Percentiles rank a stretch among this genome's conserved stretches.
Conservation (phyloP, 2,113 vertebrate genomes). For the Sceloporus tristichus region DNA sequence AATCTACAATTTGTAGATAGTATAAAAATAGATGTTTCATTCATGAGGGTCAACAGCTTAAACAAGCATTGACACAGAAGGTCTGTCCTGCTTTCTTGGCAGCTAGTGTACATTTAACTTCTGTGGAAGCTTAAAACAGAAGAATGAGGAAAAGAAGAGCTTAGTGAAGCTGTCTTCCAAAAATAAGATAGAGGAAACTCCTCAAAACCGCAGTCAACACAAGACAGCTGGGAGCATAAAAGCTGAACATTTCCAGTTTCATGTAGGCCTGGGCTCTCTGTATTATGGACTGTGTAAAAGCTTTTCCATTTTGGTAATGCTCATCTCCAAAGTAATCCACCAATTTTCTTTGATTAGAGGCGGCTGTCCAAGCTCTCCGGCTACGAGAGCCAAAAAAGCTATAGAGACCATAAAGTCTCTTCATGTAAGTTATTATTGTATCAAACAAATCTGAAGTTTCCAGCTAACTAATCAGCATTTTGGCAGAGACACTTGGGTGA, state of each 20-base stretch:
- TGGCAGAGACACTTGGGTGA: background rate
- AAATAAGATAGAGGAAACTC: conserved; percentile 55
- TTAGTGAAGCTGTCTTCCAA: conserved; percentile 51
- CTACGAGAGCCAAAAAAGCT: conserved; percentile 31
- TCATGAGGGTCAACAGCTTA: conserved; percentile 4
- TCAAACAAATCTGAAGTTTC: background rate
- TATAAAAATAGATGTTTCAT: conserved; percentile 17
- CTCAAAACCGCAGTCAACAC: conserved; percentile 42
- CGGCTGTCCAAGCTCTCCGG: conserved; percentile 31
- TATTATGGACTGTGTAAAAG: conserved; percentile 30
- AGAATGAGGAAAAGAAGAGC: conserved; percentile 51
- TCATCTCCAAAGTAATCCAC: conserved; percentile 53
- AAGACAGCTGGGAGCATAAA: conserved; percentile 51
- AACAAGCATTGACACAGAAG: conserved; percentile 34
- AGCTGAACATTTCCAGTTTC: conserved; percentile 47
- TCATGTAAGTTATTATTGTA: conserved; percentile 21
- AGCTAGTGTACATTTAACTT: conserved; percentile 41
- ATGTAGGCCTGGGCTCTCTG: conserved; percentile 24
- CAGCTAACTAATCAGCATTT: background rate
- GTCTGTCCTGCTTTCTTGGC: conserved; percentile 28
- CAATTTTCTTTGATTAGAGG: conserved; percentile 42
- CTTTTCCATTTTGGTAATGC: conserved; percentile 57
- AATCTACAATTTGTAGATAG: conserved; percentile 34
- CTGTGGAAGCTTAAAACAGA: conserved; percentile 61
- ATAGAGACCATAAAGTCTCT: conserved; percentile 8